Evolutionary conservation across 2,113 vertebrate species (phyloP).

Genomic region (Callorhinus ursinus): DNA sequence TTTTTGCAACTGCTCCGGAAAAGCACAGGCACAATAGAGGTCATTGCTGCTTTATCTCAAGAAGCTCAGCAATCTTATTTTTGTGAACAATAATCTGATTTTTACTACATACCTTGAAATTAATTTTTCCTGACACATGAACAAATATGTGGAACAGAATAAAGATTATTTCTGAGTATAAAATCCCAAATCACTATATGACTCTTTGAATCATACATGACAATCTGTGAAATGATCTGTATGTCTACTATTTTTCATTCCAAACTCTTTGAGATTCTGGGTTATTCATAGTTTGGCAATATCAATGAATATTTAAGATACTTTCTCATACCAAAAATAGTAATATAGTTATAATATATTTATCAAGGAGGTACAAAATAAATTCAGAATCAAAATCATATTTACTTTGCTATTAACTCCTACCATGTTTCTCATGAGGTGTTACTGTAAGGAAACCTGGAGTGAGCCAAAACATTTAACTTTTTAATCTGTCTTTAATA

Average conservation of each 20-base stretch:
- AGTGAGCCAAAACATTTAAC: not conserved
- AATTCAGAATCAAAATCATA: constrained; percentile 27
- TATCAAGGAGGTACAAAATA: not conserved
- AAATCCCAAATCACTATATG: not conserved
- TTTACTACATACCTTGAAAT: constrained; percentile 37
- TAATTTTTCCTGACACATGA: constrained; percentile 45
- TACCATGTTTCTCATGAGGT: not conserved
- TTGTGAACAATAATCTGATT: constrained; percentile 49
- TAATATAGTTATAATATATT: not conserved
- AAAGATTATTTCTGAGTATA: constrained; percentile 7
- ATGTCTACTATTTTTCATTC: not conserved
- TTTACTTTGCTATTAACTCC: constrained; percentile 9
- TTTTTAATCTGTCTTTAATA: not conserved
- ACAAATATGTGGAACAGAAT: constrained; percentile 27
- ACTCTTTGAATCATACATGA: constrained; percentile 40
- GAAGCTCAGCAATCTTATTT: constrained; percentile 1
- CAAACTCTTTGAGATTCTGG: constrained; percentile 4
- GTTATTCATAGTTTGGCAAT: not conserved
- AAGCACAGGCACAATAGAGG: not conserved
- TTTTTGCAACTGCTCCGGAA: not conserved
- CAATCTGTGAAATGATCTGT: not conserved
- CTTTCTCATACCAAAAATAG: constrained; percentile 28
- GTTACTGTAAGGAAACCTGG: not conserved
- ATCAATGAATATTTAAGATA: not conserved
- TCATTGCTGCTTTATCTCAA: constrained; percentile 42